Base-by-base conservation (phyloP, 2,888 invertebrate genomes). In the Noctua pronuba region DNA sequence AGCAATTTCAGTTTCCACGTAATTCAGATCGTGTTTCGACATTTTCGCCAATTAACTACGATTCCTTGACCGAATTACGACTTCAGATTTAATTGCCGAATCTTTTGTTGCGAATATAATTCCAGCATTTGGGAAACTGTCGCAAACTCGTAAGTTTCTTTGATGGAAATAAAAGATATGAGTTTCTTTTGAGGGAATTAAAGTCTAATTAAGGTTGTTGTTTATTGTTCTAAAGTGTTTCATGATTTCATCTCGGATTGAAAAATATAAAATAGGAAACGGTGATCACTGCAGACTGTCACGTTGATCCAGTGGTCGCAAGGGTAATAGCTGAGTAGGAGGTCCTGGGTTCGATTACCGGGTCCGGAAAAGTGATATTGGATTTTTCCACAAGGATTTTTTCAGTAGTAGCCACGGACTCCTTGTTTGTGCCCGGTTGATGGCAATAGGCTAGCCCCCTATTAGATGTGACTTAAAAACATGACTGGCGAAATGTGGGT, bases 21-120 rank as follows among this genome's bases (percentile, higher is more conserved):
- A 58, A 80, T 62, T 64, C 13, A 31, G 69, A 38, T 46, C 77
- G 73, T 46, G 62, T 88, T 80, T 71, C 82, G 64, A 44, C 55
- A 70, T 78, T 86, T 81, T 69, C 60, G 69, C 75, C 49, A 77
- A 71, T 80, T 83, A 74, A 77, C 73, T 80, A 31, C 18, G 46
- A 69, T 79, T 75, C 70, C 64, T 77, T 88, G 86, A 88, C 84
- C 88, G 77, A 88, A 41, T 87, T 75, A 38, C 52, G 62, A 79
- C n/a, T 77, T 73, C 18, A 64, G 65, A 58, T 66, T 80, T 81
- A 86, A 86, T 81, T 88, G 67, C 55, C 28, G 77, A 83, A 77
- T 70, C 76, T 80, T 82, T 75, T 70, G 80, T 80, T 66, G 65
- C 73, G 41, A 73, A 72, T 77, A 73, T 75, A 75, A 81, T 86